Percentiles rank a stretch among this genome's conserved stretches.
Conservation (phyloP, 2,888 invertebrate genomes). For the Pardosa pseudoannulata region DNA sequence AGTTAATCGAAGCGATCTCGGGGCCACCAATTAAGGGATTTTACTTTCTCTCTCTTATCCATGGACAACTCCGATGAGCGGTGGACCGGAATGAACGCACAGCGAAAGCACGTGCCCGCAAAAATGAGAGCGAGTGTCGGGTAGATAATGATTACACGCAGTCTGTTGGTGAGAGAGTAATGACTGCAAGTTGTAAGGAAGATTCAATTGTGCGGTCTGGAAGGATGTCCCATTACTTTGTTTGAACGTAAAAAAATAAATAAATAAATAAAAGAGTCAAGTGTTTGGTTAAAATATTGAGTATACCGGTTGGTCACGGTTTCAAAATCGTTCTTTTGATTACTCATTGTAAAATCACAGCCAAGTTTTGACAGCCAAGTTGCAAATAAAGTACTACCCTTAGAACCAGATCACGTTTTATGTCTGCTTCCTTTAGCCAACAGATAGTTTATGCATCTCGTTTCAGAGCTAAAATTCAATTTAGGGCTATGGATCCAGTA, state of each 20-base stretch:
- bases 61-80: constrained; percentile 15
- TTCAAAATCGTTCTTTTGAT: background rate
- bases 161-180: background rate
- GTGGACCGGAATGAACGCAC: constrained; percentile 25
- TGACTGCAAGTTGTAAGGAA: background rate
- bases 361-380: no score
- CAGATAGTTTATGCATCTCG: no score
- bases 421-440: no score
- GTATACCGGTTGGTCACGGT: background rate
- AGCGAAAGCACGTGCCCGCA: constrained; percentile 38
- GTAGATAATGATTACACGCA: constrained; percentile 16
- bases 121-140: constrained; percentile 19
- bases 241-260: constrained; percentile 8
- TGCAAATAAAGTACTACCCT: no score
- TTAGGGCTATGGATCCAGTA: no score
- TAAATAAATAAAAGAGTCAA: no score
- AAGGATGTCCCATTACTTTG: background rate
- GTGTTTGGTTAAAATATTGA: background rate
- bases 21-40: constrained; percentile 52
- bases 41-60: constrained; percentile 12
- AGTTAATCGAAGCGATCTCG: constrained; percentile 55
- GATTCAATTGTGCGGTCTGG: background rate
- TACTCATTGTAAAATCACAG: background rate
- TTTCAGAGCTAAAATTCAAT: no score
- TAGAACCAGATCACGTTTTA: no score